Evolutionary conservation across 2,888 invertebrate species (phyloP).

Genomic region (Diploptera punctata): DNA sequence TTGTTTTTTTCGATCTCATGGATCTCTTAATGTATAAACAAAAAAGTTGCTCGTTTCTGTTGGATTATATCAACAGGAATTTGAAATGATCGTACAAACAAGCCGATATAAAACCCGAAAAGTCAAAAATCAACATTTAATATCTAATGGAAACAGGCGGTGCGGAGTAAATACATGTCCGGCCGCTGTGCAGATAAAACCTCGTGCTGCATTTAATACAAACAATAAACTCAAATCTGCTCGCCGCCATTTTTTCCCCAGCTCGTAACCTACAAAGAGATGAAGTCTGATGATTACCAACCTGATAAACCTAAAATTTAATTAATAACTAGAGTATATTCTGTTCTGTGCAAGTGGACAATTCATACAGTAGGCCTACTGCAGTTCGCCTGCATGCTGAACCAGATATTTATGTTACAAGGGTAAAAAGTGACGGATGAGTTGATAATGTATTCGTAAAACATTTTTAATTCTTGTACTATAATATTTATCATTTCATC

Average conservation of each 20-base stretch:
- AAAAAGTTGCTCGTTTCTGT: not conserved
- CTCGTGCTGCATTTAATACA: constrained; percentile 4
- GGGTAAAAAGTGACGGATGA: too few species aligned
- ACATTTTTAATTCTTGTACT: too few species aligned
- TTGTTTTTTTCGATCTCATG: too few species aligned
- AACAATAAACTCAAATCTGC: constrained; percentile 10
- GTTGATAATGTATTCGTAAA: too few species aligned
- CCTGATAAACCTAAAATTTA: not conserved
- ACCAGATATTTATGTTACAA: too few species aligned
- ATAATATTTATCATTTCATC: too few species aligned
- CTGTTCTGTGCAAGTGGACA: too few species aligned
- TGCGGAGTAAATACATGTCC: not conserved
- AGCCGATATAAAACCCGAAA: constrained; percentile 8
- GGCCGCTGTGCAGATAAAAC: not conserved
- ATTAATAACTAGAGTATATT: too few species aligned
- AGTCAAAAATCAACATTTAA: constrained; percentile 29
- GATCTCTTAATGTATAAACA: not conserved
- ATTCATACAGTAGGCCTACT: too few species aligned
- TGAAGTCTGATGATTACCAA: not conserved
- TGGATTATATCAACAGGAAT: not conserved
- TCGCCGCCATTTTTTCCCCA: not conserved
- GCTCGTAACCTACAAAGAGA: not conserved
- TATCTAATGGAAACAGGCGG: constrained; percentile 18
- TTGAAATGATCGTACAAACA: constrained; percentile 23
- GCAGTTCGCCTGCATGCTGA: too few species aligned